Evolutionary conservation across 2,888 invertebrate species (phyloP).

Genomic region (Baronia brevicornis): DNA sequence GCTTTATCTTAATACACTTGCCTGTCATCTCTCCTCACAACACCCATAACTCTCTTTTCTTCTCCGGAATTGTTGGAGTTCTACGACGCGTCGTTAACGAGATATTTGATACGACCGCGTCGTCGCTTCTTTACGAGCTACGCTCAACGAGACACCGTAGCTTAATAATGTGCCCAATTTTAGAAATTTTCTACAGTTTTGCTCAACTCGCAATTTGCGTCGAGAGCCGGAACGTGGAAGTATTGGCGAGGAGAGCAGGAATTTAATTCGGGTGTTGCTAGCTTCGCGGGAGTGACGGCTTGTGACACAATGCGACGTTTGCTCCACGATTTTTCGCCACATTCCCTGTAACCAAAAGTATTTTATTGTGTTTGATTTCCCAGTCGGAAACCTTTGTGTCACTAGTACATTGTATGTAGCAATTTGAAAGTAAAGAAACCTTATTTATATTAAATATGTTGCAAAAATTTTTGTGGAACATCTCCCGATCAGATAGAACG

Average conservation of each 20-base stretch:
- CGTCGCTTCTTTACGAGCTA: slow-evolving; percentile 18
- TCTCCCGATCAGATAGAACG: too few species aligned
- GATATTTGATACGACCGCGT: slow-evolving; percentile 34
- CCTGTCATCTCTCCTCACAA: slow-evolving; percentile 52
- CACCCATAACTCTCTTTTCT: slow-evolving; percentile 54
- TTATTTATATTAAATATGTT: too few species aligned
- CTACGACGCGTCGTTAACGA: slow-evolving; percentile 35
- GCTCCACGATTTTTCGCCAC: slow-evolving; percentile 45
- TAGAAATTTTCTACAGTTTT: slow-evolving; percentile 37
- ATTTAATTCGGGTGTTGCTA: slow-evolving; percentile 67
- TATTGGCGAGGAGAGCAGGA: slow-evolving; percentile 44
- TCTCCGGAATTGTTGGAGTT: slow-evolving; percentile 52
- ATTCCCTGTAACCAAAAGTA: slow-evolving; percentile 40
- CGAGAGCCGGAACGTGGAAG: slow-evolving; percentile 26
- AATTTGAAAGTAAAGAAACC: slow-evolving; percentile 21
- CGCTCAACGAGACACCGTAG: slow-evolving; percentile 24
- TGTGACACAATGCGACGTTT: slow-evolving; percentile 51
- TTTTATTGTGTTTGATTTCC: slow-evolving; percentile 35
- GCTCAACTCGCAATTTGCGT: slow-evolving; percentile 40
- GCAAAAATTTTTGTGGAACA: too few species aligned
- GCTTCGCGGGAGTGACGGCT: slow-evolving; percentile 48
- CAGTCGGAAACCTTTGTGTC: slow-evolving; percentile 14
- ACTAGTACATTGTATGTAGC: neutral
- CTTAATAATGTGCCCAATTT: slow-evolving; percentile 40
- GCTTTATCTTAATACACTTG: slow-evolving; percentile 69